These are phyloP conservation scores for Scleropages formosus DNA, from an alignment of 2,797 vertebrate species.

Conservation along the genomic window DNA sequence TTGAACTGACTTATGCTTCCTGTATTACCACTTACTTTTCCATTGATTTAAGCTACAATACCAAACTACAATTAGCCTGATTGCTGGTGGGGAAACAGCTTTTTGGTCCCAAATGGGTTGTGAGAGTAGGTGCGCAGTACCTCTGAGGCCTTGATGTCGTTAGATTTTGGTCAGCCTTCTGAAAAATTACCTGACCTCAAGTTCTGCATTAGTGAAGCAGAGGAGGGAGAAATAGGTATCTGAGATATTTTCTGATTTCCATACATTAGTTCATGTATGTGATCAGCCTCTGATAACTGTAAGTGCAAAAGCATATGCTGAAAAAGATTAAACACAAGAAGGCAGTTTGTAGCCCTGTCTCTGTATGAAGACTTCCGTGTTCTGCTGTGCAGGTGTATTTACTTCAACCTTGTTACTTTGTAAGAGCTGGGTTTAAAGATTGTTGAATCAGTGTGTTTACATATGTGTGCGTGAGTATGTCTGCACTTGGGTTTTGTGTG, in stretches of 20 bases:
- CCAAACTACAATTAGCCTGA: too few relatives aligned
- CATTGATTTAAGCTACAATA: background rate
- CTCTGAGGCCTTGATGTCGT: background rate
- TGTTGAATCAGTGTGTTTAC: too few relatives aligned
- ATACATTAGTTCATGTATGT: too few relatives aligned
- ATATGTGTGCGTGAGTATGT: background rate
- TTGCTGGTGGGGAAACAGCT: background rate
- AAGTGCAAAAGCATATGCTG: too few relatives aligned
- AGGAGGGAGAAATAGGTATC: background rate
- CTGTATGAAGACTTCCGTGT: too few relatives aligned
- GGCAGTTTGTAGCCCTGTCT: too few relatives aligned
- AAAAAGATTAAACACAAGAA: too few relatives aligned
- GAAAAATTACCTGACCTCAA: background rate
- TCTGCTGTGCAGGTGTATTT: too few relatives aligned
- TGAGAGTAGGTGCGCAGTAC: background rate
- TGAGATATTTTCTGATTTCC: too few relatives aligned
- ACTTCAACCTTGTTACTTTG: too few relatives aligned
- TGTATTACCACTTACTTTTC: background rate
- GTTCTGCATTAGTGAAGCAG: background rate
- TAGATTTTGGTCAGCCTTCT: slow-evolving; percentile 7
- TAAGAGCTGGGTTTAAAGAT: too few relatives aligned
- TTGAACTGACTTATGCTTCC: background rate
- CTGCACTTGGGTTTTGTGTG: background rate
- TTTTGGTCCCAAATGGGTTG: background rate
- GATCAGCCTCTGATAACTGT: too few relatives aligned